Evolutionary conservation across 2,797 vertebrate species (phyloP).

Genomic region (Melanotaenia boesemani): DNA sequence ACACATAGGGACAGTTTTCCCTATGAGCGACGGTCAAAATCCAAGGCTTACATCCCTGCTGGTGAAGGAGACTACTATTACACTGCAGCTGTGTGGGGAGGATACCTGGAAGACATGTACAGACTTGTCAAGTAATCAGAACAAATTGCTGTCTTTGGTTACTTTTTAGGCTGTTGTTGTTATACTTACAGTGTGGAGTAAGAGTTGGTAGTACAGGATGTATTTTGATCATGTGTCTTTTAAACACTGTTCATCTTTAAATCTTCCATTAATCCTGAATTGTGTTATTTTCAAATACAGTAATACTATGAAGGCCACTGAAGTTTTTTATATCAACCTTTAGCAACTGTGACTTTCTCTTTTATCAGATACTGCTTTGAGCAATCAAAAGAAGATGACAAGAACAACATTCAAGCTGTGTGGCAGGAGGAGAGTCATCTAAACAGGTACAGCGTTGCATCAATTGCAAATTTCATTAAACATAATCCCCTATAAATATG

Average conservation of each 20-base stretch:
- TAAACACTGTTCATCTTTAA: neutral
- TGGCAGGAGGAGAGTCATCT: conserved; percentile 89
- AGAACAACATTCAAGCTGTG: conserved; percentile 80
- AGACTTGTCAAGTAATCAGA: conserved; percentile 70
- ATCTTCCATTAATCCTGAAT: no score
- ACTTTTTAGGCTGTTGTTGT: neutral
- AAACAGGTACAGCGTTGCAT: conserved; percentile 69
- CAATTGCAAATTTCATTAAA: neutral
- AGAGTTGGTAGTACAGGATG: no score
- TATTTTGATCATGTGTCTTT: neutral
- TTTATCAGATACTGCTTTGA: conserved; percentile 75
- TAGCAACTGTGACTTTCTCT: neutral
- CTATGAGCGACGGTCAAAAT: conserved; percentile 78
- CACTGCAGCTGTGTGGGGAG: conserved; percentile 79
- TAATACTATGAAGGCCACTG: neutral
- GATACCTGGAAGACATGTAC: conserved; percentile 74
- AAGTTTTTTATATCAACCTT: neutral
- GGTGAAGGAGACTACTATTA: conserved; percentile 86
- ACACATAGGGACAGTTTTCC: conserved; percentile 61
- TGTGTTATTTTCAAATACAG: no score
- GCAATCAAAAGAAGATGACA: conserved; percentile 77
- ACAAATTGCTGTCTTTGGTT: neutral
- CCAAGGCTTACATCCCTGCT: conserved; percentile 77
- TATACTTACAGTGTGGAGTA: no score
- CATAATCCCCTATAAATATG: neutral